Percentiles rank a stretch among this genome's conserved stretches.
Conservation (phyloP, 2,888 invertebrate genomes). For the Eristalinus aeneus region DNA sequence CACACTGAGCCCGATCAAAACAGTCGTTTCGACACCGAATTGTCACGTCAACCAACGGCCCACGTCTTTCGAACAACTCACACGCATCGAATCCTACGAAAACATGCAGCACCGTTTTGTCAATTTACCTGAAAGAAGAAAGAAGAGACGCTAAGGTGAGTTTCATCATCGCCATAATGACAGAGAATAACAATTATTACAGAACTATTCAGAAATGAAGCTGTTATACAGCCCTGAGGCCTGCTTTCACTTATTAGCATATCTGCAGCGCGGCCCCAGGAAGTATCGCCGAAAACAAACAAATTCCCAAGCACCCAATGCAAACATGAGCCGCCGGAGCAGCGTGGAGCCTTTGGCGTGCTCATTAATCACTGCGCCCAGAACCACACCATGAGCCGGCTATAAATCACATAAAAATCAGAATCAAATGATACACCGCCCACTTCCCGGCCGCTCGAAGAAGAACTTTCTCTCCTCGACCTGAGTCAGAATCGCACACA, state of each 20-base stretch:
- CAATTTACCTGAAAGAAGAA: constrained; percentile 54
- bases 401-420: constrained; percentile 56
- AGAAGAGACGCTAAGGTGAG: background rate
- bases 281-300: background rate
- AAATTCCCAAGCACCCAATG: background rate
- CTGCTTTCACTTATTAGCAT: constrained; percentile 27
- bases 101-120: background rate
- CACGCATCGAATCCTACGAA: background rate
- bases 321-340: background rate
- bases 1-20: background rate
- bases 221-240: background rate
- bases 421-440: constrained; percentile 52
- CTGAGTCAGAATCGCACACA: constrained; percentile 30
- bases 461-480: constrained; percentile 51
- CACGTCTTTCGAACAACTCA: background rate
- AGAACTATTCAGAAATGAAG: background rate
- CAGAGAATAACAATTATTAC: background rate
- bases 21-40: background rate
- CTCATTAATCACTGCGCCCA: constrained; percentile 56
- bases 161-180: background rate
- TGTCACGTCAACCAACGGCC: background rate
- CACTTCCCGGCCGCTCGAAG: constrained; percentile 23
- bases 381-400: constrained; percentile 27
- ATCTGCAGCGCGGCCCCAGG: background rate
- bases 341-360: constrained; percentile 17